Base-by-base conservation (phyloP, 2,888 invertebrate species). In the Trissonchulus latispiculum region DNA sequence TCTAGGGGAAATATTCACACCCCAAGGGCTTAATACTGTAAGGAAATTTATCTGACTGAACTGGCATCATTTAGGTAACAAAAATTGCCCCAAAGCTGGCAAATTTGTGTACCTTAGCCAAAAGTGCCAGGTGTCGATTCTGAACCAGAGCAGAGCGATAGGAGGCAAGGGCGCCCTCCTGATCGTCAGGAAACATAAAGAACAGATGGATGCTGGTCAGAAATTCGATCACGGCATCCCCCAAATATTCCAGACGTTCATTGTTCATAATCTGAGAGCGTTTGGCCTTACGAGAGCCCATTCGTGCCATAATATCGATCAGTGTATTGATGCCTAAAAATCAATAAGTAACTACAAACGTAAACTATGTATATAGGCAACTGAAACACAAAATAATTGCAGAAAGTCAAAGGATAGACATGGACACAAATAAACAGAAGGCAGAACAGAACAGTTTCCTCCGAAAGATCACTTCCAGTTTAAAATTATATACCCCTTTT, bases 221-320 rank as follows among this genome's bases (percentile, higher is more conserved):
- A 84, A 97, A 97, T 84, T 96, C 99, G 0, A 99, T 95, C 0
- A 99, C 96, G 0, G 97, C 97, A 84, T 99, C 99, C 0, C 99
- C 99, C 0, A 99, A 87, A 84, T 97, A 99, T 85, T 99, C 99
- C 36, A 99, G 85, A 1, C 99, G 87, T 84, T 99, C 99, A 84
- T 99, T 95, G 84, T 81, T 78, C 36, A 73, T 72, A 23, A 78
- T 72, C 2, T 81, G 92, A 0, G 95, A 95, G 80, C 91, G 90
- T 0, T 93, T 93, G 84, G 94, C 96, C 77, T 89, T 89, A 79
- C 90, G 89, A 77, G 91, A 91, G 0, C 95, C 96, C 84, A 96
- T 93, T 31, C 93, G 88, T 0, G 95, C 94, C 97, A 97, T 97
- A 77, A 96, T 96, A 84, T 94, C 93, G 77, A 97, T 94, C 2